These are phyloP conservation scores for Synergus japonicus DNA, from an alignment of 2,888 invertebrate species.

Conservation along the genomic window DNA sequence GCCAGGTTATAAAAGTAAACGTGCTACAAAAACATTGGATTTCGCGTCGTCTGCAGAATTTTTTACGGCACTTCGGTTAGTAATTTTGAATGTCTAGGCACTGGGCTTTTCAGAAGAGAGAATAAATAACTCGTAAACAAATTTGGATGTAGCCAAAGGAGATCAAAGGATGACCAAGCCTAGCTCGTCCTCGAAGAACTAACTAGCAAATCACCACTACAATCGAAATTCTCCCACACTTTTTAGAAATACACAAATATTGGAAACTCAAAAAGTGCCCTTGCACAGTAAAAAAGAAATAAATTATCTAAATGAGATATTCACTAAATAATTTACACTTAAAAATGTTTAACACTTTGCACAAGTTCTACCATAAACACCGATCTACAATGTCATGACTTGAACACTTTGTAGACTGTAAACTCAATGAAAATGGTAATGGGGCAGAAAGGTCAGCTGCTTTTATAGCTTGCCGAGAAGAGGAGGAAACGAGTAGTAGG, in stretches of 20 bases:
- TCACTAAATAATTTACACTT: constrained; percentile 62
- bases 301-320: constrained; percentile 44
- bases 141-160: constrained; percentile 49
- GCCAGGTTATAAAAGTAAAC: constrained; percentile 65
- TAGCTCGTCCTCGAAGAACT: constrained; percentile 11
- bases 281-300: constrained; percentile 41
- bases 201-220: background rate
- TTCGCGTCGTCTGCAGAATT: constrained; percentile 47
- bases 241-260: constrained; percentile 20
- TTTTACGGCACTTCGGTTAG: constrained; percentile 32
- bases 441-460: too few species aligned
- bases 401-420: background rate
- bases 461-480: too few species aligned
- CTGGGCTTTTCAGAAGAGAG: constrained; percentile 40
- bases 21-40: constrained; percentile 50
- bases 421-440: background rate
- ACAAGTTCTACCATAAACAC: constrained; percentile 31
- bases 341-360: constrained; percentile 25
- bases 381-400: background rate
- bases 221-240: constrained; percentile 20
- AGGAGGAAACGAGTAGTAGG: too few species aligned
- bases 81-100: background rate
- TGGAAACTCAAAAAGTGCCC: constrained; percentile 12
- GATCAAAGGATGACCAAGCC: constrained; percentile 48
- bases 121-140: constrained; percentile 58